These are phyloP conservation scores for Carassius auratus DNA, from an alignment of 2,113 vertebrate species.

Conservation along the genomic window DNA sequence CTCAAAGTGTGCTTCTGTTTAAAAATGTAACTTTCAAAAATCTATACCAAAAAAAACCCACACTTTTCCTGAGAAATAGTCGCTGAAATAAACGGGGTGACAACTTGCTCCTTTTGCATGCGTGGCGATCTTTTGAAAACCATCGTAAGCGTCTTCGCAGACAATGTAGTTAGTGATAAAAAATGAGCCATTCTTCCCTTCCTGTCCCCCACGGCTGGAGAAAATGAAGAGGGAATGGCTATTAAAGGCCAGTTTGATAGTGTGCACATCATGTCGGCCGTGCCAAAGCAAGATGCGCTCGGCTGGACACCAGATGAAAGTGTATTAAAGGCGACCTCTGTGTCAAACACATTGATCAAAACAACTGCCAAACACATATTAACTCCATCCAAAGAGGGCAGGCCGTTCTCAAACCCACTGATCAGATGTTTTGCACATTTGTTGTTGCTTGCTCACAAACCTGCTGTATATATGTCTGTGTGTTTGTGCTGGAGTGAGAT, in stretches of 20 bases:
- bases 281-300: conserved; percentile 68
- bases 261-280: conserved; percentile 66
- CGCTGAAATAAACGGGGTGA: not conserved
- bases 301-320: conserved; percentile 72
- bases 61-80: not conserved
- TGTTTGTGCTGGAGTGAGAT: conserved; percentile 9
- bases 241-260: conserved; percentile 76
- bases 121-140: not conserved
- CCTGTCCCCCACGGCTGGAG: conserved; percentile 2
- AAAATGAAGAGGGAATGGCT: conserved; percentile 69
- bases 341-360: conserved; percentile 73
- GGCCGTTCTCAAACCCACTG: not conserved
- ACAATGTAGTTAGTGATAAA: conserved; percentile 32
- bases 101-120: not conserved
- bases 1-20: not conserved
- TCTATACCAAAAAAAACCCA: not conserved
- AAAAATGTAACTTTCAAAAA: not conserved
- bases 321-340: conserved; percentile 74
- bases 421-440: not conserved
- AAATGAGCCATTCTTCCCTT: conserved; percentile 23
- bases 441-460: not conserved
- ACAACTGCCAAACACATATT: conserved; percentile 63
- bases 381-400: not conserved
- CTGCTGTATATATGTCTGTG: not conserved
- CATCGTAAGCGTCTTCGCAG: not conserved